A percentile compares a stretch with the other conserved stretches of the same genome.
Evolutionary conservation across 2,888 invertebrate species (phyloP).

Genomic region (Amphipoea lucens): DNA sequence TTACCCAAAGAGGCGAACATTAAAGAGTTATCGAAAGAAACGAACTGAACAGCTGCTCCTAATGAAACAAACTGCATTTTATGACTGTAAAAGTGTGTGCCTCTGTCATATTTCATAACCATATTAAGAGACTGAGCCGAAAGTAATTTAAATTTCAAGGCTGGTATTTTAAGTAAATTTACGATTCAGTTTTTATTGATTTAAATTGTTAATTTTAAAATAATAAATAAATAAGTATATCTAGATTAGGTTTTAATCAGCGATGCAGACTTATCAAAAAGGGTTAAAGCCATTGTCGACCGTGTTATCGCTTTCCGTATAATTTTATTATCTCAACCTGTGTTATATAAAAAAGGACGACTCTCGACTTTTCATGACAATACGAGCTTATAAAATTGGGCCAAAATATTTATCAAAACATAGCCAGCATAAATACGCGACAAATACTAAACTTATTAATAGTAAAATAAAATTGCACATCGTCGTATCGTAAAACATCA

Average conservation of each 20-base stretch:
- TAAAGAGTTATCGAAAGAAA: slow-evolving; percentile 78
- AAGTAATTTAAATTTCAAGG: slow-evolving; percentile 65
- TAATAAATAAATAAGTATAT: neutral
- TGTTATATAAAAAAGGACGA: neutral
- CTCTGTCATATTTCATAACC: slow-evolving; percentile 62
- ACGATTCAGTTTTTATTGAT: slow-evolving; percentile 27
- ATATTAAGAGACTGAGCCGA: slow-evolving; percentile 48
- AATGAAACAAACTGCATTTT: slow-evolving; percentile 71
- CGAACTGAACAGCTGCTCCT: slow-evolving; percentile 75
- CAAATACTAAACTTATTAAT: neutral
- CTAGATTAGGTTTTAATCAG: neutral
- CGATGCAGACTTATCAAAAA: neutral
- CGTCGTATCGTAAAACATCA: neutral
- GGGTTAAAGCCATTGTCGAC: neutral
- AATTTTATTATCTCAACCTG: neutral
- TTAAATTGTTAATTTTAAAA: slow-evolving; percentile 7
- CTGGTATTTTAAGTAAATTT: slow-evolving; percentile 45
- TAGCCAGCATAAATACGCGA: neutral
- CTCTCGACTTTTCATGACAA: neutral
- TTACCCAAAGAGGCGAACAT: slow-evolving; percentile 77
- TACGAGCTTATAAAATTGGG: neutral
- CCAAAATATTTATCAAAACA: neutral
- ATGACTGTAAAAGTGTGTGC: slow-evolving; percentile 62
- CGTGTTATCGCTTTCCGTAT: neutral
- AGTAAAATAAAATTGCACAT: neutral